Base-by-base conservation (phyloP, 2,888 invertebrate genomes). In the Germaria angustata region DNA sequence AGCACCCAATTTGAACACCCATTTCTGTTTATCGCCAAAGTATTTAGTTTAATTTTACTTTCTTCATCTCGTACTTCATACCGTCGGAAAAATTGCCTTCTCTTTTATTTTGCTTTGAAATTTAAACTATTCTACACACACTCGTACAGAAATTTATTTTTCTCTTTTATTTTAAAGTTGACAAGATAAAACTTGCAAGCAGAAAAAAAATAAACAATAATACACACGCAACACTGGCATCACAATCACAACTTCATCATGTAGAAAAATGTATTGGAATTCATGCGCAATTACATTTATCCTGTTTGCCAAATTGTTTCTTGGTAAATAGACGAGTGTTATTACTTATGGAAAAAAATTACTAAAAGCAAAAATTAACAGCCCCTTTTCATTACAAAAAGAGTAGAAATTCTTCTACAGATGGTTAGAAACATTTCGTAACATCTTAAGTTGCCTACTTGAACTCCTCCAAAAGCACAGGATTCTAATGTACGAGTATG, bases 241-340 rank as follows among this genome's bases (percentile, higher is more conserved):
- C 44, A 11, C 66, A 78, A 69, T 75, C 46, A 44, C 68, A 69
- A 66, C 17, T 59, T 53, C 46, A 59, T 79, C 71, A 76, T 66
- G 79, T 82, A 76, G 73, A 81, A 89, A 89, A 89, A 89, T 90
- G 91, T 89, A 89, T 90, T 89, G 86, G 89, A 87, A 89, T 90
- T 90, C 91, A 90, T 90, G 91, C 90, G 90, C 90, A 91, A 90
- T 91, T 90, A 89, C 90, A 87, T 91, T 90, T 89, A 90, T 91
- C 89, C 90, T 90, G 89, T 90, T 90, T 90, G 87, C 87, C 88
- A 90, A 87, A 91, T 90, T 89, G 89, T 87, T 89, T 87, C 71
- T 78, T 87, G 84, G 57, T 82, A 82, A 87, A 87, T 87, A 88
- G 85, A 65, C 49, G 71, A 77, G 51, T 36, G 41, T 68, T 69